phyloP scores from a whole-genome alignment of 2,797 vertebrate species.

The Siniperca undulata region DNA sequence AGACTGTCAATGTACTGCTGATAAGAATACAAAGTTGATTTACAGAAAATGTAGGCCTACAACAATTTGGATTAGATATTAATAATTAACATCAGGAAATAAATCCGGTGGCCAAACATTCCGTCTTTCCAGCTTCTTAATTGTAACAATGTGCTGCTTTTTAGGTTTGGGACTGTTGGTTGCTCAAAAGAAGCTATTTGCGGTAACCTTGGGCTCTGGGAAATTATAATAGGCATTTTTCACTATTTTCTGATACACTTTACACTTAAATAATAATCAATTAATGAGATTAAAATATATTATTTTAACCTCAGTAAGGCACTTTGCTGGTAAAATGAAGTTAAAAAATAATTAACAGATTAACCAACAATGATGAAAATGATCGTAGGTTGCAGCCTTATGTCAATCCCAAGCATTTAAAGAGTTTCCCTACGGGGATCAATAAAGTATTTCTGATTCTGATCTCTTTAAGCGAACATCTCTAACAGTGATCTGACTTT shows the following conservation, averaged over 20 bases:
- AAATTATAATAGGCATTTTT: not conserved
- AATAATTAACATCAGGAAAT: not conserved
- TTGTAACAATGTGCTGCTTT: not conserved
- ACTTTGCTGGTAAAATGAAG: not conserved
- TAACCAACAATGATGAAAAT: not conserved
- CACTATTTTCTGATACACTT: not conserved
- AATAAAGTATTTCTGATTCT: no score
- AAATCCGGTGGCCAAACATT: not conserved
- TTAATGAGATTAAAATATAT: not conserved
- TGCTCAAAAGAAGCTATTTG: not conserved
- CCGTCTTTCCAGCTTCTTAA: not conserved
- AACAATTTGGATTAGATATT: not conserved
- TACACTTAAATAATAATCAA: not conserved
- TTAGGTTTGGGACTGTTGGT: not conserved
- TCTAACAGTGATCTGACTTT: constrained; percentile 34
- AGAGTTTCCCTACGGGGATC: no score
- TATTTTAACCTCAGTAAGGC: not conserved
- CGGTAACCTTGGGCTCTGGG: not conserved
- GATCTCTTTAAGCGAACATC: not conserved
- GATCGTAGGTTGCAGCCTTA: not conserved
- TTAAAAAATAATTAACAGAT: constrained; percentile 10
- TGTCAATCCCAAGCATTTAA: not conserved
- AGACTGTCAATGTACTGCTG: not conserved
- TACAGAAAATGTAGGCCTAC: not conserved
- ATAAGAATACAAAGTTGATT: not conserved